phyloP scores from a whole-genome alignment of 2,797 vertebrate species.

The Manis crassicaudata region DNA sequence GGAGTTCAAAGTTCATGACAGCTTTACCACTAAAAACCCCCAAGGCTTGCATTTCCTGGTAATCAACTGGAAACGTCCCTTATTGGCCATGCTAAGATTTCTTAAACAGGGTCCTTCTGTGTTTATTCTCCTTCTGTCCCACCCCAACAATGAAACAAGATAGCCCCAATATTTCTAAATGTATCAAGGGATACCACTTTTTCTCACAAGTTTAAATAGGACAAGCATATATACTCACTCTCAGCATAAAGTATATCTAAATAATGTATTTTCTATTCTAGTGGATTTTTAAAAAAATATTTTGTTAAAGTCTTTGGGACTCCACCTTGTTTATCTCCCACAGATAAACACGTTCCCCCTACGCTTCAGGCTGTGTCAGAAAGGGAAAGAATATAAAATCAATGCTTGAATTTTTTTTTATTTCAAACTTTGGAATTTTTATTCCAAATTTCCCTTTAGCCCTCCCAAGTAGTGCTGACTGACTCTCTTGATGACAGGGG shows the following conservation, averaged over 20 bases:
- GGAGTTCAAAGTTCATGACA: conserved; percentile 74
- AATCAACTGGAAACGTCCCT: conserved; percentile 68
- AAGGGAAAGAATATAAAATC: conserved; percentile 84
- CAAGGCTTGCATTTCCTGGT: conserved; percentile 80
- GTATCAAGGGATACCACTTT: conserved; percentile 85
- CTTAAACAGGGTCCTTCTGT: conserved; percentile 75
- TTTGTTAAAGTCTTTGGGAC: conserved; percentile 89
- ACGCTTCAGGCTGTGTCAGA: conserved; percentile 82
- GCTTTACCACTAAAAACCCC: conserved; percentile 76
- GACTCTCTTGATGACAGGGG: conserved; percentile 72
- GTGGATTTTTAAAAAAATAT: conserved; percentile 89
- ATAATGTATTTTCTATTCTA: conserved; percentile 90
- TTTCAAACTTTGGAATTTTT: conserved; percentile 80
- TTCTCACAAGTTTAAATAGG: conserved; percentile 88
- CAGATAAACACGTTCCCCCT: conserved; percentile 86
- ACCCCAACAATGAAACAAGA: conserved; percentile 79
- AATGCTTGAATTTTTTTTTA: conserved; percentile 78
- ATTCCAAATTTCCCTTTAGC: conserved; percentile 78
- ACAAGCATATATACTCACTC: conserved; percentile 88
- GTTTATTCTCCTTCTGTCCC: conserved; percentile 67
- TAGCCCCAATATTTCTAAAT: conserved; percentile 82
- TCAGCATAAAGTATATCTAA: conserved; percentile 90
- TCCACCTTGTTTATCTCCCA: conserved; percentile 85
- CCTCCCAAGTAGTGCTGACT: conserved; percentile 77
- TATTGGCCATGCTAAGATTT: conserved; percentile 73